A percentile compares a stretch with the other conserved stretches of the same genome.
These are phyloP conservation scores for Nothocercus julius DNA, from an alignment of 2,113 vertebrate species.

Conservation along the genomic window DNA sequence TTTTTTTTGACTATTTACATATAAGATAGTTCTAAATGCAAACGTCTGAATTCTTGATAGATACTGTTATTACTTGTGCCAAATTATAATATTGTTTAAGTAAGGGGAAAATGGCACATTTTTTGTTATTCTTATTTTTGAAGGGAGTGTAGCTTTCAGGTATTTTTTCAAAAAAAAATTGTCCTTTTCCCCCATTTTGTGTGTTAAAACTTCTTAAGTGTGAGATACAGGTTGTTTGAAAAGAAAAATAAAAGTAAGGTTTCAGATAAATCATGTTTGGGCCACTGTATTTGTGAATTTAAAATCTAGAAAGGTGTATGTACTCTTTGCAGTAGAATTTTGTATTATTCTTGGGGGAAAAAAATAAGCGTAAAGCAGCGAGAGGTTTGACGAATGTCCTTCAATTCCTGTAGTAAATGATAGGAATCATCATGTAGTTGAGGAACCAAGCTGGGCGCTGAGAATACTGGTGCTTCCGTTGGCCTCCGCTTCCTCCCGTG, in stretches of 20 bases:
- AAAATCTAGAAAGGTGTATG: background rate
- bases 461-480: background rate
- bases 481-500: background rate
- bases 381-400: background rate
- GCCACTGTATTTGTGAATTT: background rate
- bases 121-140: background rate
- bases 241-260: background rate
- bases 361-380: background rate
- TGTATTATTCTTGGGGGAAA: background rate
- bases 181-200: background rate
- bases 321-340: background rate
- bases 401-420: background rate
- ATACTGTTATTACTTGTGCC: background rate
- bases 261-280: background rate
- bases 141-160: background rate
- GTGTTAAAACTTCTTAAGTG: background rate
- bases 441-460: background rate
- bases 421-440: background rate
- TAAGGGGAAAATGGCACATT: background rate
- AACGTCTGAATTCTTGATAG: background rate
- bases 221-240: background rate
- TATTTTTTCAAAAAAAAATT: background rate
- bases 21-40: background rate
- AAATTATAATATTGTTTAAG: background rate
- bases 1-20: background rate